Base-by-base conservation (phyloP, 2,888 invertebrate species). In the Cryptocephalus moraei region DNA sequence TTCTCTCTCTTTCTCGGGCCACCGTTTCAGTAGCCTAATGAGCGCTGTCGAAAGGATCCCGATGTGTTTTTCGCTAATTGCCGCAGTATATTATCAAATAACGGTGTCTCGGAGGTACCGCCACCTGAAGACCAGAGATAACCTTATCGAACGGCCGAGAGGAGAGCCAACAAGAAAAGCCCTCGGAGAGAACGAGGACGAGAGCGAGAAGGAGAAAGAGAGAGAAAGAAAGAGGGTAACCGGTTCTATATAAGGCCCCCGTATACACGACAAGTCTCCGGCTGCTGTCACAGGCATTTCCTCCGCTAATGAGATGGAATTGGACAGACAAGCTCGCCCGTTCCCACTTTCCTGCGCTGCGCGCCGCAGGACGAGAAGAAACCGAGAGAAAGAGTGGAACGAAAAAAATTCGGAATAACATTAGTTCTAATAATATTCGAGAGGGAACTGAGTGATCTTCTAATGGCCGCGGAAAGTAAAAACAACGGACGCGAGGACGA, bases 221-320 rank as follows among this genome's bases (percentile, higher is more conserved):
- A 43, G 42, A 49, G 43, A 43, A 43, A 49, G 46, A 47, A 44
- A 52, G 65, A 56, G 56, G 57, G 52, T 66, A 36, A 69, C 68
- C 68, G 68, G 68, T 69, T 69, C 69, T 68, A 66, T 69, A 69
- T 68, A 69, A 67, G 68, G 68, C 57, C 58, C 60, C 63, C 36
- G 33, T 13, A 13, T 59, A 61, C 66, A 67, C 65, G 67, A 66
- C 67, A 66, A 60, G 63, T 60, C 63, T 57, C 54, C 55, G 56
- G 63, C 62, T 62, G 66, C 68, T 69, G 70, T 70, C 70, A 69
- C 63, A 59, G 67, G 66, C 69, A 69, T 70, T 70, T 71, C 67
- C 67, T 64, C 62, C 69, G 67, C 70, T 71, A 71, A 71, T 71
- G 71, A 71, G 71, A 70, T 69, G 68, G 67, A 70, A 70, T 71